phyloP scores from a whole-genome alignment of 2,888 invertebrate genomes.

The Drosophila greeni region DNA sequence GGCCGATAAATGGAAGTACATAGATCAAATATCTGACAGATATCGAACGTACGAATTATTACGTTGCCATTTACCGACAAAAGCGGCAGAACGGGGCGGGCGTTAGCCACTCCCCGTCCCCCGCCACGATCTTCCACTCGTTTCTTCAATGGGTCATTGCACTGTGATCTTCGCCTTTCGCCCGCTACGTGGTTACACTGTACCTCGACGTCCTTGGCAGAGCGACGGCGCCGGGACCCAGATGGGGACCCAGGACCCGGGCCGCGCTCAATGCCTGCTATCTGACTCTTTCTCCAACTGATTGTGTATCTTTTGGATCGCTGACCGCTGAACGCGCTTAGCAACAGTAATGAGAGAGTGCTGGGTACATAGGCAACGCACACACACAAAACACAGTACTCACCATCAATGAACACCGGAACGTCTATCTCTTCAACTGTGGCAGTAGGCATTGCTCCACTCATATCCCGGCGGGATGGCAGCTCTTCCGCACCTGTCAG shows the following conservation, averaged over 20 bases:
- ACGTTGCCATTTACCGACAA: constrained; percentile 35
- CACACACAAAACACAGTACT: constrained; percentile 76
- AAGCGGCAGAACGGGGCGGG: background rate
- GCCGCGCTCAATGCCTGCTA: constrained; percentile 57
- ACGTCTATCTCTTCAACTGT: constrained; percentile 78
- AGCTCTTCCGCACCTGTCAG: constrained; percentile 74
- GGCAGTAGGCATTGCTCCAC: constrained; percentile 78
- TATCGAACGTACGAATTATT: constrained; percentile 29
- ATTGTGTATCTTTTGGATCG: constrained; percentile 40
- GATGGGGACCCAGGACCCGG: constrained; percentile 7
- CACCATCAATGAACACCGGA: constrained; percentile 78
- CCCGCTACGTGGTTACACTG: constrained; percentile 58
- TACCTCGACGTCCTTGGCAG: constrained; percentile 71
- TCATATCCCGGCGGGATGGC: constrained; percentile 74
- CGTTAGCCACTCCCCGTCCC: constrained; percentile 8
- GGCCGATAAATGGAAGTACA: constrained; percentile 35
- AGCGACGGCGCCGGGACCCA: constrained; percentile 15
- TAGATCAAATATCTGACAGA: constrained; percentile 17
- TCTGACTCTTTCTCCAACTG: constrained; percentile 70
- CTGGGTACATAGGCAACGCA: constrained; percentile 63
- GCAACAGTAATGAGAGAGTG: constrained; percentile 71
- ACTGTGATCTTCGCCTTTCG: constrained; percentile 71
- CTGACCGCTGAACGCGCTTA: constrained; percentile 7
- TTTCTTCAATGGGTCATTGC: constrained; percentile 75
- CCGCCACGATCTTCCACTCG: constrained; percentile 42